Evolutionary conservation across 2,113 vertebrate genomes (phyloP).

Genomic region (Myrmophylax atrothorax): DNA sequence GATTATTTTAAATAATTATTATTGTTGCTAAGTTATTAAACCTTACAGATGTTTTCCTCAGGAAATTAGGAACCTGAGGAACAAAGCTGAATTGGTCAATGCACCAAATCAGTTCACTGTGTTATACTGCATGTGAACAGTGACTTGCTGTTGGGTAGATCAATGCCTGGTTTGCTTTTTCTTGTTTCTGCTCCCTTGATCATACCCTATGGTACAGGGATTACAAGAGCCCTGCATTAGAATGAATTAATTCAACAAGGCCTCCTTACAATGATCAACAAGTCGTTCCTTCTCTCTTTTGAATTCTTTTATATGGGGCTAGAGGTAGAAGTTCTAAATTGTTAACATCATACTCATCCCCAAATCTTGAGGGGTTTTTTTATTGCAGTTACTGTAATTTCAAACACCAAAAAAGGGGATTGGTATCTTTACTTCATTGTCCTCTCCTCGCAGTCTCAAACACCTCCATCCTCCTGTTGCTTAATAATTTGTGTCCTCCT

Average conservation of each 20-base stretch:
- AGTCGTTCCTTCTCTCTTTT: background rate
- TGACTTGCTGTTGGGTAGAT: rapidly evolving
- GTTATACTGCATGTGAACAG: background rate
- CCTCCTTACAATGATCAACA: background rate
- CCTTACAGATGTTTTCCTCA: background rate
- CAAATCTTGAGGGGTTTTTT: background rate
- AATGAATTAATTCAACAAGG: background rate
- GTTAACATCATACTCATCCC: background rate
- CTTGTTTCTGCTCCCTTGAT: background rate
- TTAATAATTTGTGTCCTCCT: background rate
- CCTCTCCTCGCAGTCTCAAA: background rate
- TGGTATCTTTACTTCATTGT: background rate
- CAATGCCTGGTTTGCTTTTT: background rate
- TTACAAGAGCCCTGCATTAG: background rate
- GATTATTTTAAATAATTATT: background rate
- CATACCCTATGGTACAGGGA: background rate
- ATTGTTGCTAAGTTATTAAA: background rate
- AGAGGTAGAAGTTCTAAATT: background rate
- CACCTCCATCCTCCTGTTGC: background rate
- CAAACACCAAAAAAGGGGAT: background rate
- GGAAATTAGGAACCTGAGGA: background rate
- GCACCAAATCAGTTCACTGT: background rate
- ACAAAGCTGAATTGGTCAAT: background rate
- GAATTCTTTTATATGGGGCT: background rate
- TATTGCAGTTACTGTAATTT: background rate